Percentiles rank a stretch among this genome's conserved stretches.
These are phyloP conservation scores for Mus spretus DNA, from an alignment of 2,797 vertebrate genomes.

Conservation along the genomic window DNA sequence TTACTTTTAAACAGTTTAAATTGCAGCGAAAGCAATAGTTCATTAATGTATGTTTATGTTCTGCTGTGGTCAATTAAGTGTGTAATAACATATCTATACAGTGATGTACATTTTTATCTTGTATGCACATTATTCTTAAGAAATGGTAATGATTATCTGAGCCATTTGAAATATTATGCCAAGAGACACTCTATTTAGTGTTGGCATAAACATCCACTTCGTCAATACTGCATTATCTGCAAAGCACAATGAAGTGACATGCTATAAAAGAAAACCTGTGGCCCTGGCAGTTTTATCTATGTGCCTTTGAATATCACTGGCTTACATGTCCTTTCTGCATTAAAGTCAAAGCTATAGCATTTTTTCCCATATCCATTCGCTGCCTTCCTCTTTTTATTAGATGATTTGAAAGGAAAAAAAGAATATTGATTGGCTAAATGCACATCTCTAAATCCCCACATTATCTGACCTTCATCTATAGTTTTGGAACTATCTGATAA, in stretches of 20 bases:
- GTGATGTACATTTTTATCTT: not conserved
- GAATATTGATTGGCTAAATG: not conserved
- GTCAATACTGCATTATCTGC: not conserved
- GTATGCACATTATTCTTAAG: not conserved
- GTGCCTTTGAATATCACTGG: not conserved
- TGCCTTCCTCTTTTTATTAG: not conserved
- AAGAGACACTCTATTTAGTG: not conserved
- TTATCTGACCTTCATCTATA: not conserved
- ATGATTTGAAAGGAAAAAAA: fast-evolving
- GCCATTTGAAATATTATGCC: not conserved
- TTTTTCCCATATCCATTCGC: not conserved
- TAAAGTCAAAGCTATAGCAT: not conserved
- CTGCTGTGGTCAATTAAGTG: not conserved
- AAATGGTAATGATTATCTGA: not conserved
- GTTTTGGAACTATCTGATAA: not conserved
- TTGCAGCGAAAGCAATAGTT: not conserved
- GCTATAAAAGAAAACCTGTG: not conserved
- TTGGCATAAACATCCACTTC: not conserved
- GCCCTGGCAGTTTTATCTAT: not conserved
- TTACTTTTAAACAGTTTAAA: not conserved
- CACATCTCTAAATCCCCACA: not conserved
- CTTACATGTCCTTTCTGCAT: not conserved
- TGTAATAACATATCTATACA: not conserved
- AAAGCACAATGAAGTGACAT: not conserved
- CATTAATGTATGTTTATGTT: not conserved